phyloP scores from a whole-genome alignment of 2,797 vertebrate genomes.

The Thalassophryne amazonica region DNA sequence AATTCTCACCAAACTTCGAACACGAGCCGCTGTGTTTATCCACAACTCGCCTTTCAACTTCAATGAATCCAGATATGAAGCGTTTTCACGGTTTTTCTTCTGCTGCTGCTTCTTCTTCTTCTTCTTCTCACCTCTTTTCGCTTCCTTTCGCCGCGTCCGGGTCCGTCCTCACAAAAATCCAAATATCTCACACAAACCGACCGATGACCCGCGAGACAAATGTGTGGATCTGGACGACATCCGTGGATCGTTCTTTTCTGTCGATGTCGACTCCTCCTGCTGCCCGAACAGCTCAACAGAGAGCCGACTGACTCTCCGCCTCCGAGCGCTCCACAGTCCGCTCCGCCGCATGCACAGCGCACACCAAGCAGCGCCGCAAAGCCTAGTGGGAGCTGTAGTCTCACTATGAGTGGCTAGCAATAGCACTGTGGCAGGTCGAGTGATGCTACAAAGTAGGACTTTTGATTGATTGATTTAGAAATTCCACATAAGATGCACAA shows the following conservation, averaged over 20 bases:
- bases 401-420: not conserved
- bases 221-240: constrained; percentile 9
- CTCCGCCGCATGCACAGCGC: constrained; percentile 52
- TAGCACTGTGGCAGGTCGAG: not conserved
- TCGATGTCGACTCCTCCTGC: constrained; percentile 66
- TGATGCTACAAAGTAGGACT: too few species aligned
- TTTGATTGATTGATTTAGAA: too few species aligned
- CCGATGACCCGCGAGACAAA: not conserved
- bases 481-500: too few species aligned
- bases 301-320: constrained; percentile 52
- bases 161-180: constrained; percentile 4
- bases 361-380: constrained; percentile 35
- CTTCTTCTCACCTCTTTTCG: constrained; percentile 59
- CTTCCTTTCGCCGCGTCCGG: constrained; percentile 24
- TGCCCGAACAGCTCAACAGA: constrained; percentile 39
- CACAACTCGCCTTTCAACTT: constrained; percentile 51
- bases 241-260: constrained; percentile 42
- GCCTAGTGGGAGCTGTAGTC: constrained; percentile 67
- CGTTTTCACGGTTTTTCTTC: constrained; percentile 34
- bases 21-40: not conserved
- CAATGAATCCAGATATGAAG: constrained; percentile 28
- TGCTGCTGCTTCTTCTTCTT: constrained; percentile 44
- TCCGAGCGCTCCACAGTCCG: constrained; percentile 55
- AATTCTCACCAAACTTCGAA: not conserved
- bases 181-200: not conserved